Conservation (phyloP, 2,797 vertebrate genomes). For the Stomatorhinus walkeri region DNA sequence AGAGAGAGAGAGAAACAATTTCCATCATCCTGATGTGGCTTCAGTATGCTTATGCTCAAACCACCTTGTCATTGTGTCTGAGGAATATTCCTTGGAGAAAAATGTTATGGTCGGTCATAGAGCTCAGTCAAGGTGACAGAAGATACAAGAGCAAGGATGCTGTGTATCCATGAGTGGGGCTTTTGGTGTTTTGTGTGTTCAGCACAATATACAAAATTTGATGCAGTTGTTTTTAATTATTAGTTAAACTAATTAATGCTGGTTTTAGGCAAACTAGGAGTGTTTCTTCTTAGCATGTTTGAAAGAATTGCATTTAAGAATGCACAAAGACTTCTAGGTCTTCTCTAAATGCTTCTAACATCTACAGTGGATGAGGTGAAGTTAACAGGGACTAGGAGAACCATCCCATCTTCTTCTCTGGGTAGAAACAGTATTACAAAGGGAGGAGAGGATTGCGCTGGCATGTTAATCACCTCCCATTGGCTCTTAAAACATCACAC, state of each 20-base stretch:
- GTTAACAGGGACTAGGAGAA: not conserved
- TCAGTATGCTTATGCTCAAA: not conserved
- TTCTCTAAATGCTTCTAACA: not conserved
- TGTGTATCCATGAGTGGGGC: not conserved
- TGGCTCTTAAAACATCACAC: not conserved
- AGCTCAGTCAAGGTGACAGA: not conserved
- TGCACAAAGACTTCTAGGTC: not conserved
- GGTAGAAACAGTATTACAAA: not conserved
- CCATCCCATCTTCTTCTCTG: not conserved
- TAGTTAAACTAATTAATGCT: not conserved
- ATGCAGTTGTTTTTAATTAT: not conserved
- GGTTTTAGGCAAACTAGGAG: not conserved
- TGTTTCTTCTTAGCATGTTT: not conserved
- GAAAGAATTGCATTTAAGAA: not conserved
- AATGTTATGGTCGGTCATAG: constrained; percentile 9
- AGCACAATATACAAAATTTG: not conserved
- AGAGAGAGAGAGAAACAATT: not conserved
- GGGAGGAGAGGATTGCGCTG: not conserved
- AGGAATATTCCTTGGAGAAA: not conserved
- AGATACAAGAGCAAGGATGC: not conserved
- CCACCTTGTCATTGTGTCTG: not conserved
- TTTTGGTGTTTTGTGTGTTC: constrained; percentile 4
- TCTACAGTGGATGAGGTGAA: not conserved
- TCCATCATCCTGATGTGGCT: not conserved
- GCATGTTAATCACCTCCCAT: not conserved